A percentile compares a stretch with the other conserved stretches of the same genome.
These are phyloP conservation scores for Sebastes cheni DNA, from an alignment of 2,797 vertebrate species.

Conservation along the genomic window DNA sequence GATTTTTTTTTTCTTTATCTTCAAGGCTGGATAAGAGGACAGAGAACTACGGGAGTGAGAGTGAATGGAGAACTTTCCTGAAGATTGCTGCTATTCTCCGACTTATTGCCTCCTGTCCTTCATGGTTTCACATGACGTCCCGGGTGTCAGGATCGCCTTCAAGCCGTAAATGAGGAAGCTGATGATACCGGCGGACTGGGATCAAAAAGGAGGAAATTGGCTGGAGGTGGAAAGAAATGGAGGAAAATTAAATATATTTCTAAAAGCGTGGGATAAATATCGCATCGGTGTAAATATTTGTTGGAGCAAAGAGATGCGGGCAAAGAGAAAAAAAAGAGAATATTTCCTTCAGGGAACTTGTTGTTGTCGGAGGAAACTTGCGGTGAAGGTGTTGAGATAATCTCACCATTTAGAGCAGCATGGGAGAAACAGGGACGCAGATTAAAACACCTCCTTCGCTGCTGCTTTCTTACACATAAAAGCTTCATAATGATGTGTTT, in stretches of 20 bases:
- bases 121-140: slow-evolving; percentile 91
- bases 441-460: slow-evolving; percentile 39
- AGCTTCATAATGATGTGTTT: slow-evolving; percentile 58
- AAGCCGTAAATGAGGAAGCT: slow-evolving; percentile 87
- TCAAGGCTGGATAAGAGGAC: slow-evolving; percentile 94
- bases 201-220: slow-evolving; percentile 60
- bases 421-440: slow-evolving; percentile 3
- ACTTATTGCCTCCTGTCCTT: slow-evolving; percentile 96
- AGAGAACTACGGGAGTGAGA: slow-evolving; percentile 88
- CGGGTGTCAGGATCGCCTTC: slow-evolving; percentile 88
- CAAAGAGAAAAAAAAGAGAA: not conserved
- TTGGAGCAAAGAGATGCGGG: not conserved
- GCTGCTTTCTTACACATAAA: slow-evolving; percentile 57
- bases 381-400: slow-evolving; percentile 17
- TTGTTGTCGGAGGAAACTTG: slow-evolving; percentile 5
- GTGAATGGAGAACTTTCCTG: slow-evolving; percentile 89
- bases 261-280: not conserved
- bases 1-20: slow-evolving; percentile 95
- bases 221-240: slow-evolving; percentile 44
- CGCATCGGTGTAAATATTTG: slow-evolving; percentile 4
- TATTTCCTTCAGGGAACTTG: not conserved
- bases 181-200: slow-evolving; percentile 68
- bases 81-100: slow-evolving; percentile 92
- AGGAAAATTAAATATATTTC: slow-evolving; percentile 31
- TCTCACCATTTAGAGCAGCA: slow-evolving; percentile 33